Evolutionary conservation across 2,113 vertebrate species (phyloP).

Genomic region (Hylia prasina): DNA sequence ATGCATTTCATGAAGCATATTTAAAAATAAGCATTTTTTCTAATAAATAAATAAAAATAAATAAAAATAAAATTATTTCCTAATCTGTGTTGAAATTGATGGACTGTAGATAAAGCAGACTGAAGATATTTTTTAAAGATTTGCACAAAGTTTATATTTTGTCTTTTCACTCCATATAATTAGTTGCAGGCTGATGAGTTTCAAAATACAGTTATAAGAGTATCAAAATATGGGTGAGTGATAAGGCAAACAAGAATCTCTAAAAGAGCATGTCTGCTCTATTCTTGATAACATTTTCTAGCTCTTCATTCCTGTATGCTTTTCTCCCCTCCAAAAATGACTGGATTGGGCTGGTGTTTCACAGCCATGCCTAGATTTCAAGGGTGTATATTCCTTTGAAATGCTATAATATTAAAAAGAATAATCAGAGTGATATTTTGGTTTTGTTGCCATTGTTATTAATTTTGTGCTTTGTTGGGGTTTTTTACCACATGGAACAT

Average conservation of each 20-base stretch:
- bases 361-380: background rate
- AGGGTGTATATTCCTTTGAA: background rate
- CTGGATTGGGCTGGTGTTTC: background rate
- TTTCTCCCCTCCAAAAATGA: background rate
- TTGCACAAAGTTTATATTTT: background rate
- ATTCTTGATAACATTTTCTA: background rate
- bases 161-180: rapidly evolving
- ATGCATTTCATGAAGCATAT: background rate
- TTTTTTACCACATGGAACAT: background rate
- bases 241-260: background rate
- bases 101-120: background rate
- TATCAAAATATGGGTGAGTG: background rate
- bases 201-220: background rate
- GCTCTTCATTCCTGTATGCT: background rate
- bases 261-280: background rate
- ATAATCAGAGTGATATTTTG: background rate
- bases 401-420: background rate
- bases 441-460: background rate
- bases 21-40: background rate
- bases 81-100: background rate
- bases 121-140: background rate
- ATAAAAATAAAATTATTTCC: background rate
- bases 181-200: background rate
- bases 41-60: background rate
- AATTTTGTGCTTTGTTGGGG: rapidly evolving